Evolutionary conservation across 2,113 vertebrate genomes (phyloP), one percentile per base, ranked within the genome.

Genomic region (Paracanthobrama guichenoti): DNA sequence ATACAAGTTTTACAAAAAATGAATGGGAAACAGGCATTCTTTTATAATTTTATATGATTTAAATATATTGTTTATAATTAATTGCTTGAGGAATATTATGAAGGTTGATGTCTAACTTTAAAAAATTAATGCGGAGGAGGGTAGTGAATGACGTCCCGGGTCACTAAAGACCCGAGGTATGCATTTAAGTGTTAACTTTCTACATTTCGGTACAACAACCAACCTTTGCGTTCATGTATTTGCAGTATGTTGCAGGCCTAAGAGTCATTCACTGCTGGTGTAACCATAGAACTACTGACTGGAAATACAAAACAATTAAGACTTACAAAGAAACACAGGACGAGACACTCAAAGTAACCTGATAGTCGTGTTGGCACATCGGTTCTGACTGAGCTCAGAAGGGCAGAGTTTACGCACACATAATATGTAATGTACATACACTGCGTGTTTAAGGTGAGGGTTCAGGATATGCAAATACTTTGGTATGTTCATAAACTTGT

Each of bases 401-500:
- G 35, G 55, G 26, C 48, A 55, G 73, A 55, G 31, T 10, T 76
- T 78, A 26, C 39, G 10, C 35, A 57, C 74, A 57, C 18, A 39
- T 50, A 57, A 10, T 20, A 6, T 75, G 18, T 26, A 60, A 24
- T 72, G 55, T 31, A 35, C 35, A 79, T n/a, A 26, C 39, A 28
- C 16, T 5, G 3, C 16, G 3, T 67, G 60, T 50, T 79, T 46
- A 18, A 18, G 42, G 39, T 26, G n/a, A 60, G 76, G 55, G n/a
- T 44, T 80, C 24, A 2, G 44, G 24, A 46, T 66, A 80, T 26
- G 11, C 2, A 44, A 50, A 64, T 20, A 16, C 24, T 79, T 46
- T 28, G 59, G 59, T 14, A 80, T 80, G 78, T 31, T 66, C 42
- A 28, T 26, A 31, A 80, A 80, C 60, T 59, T 79, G 77, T 79